A percentile compares a stretch with the other conserved stretches of the same genome.
Evolutionary conservation across 2,888 invertebrate species (phyloP).

Genomic region (Drosophila pseudotalamancana): DNA sequence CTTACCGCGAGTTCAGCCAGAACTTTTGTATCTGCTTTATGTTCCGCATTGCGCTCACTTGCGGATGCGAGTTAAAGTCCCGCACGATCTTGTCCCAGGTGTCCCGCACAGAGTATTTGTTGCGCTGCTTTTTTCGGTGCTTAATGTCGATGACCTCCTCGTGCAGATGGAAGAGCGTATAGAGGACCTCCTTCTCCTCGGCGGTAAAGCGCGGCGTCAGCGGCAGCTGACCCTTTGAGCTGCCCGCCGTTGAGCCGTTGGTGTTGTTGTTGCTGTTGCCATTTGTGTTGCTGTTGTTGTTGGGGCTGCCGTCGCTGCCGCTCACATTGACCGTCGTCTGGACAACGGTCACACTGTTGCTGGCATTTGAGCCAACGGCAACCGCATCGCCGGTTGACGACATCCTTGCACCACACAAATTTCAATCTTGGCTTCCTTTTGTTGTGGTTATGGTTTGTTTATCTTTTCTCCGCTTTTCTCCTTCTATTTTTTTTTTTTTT

Average conservation of each 20-base stretch:
- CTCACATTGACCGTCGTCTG: constrained; percentile 42
- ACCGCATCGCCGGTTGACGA: constrained; percentile 51
- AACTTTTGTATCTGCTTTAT: constrained; percentile 84
- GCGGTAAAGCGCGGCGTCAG: constrained; percentile 83
- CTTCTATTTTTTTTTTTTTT: constrained; percentile 3
- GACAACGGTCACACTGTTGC: constrained; percentile 24
- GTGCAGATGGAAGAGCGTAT: constrained; percentile 80
- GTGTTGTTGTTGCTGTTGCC: constrained; percentile 18
- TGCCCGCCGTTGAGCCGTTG: constrained; percentile 32
- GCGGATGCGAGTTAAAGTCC: constrained; percentile 82
- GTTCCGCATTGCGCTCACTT: constrained; percentile 80
- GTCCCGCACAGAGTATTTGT: constrained; percentile 82
- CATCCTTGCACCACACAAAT: constrained; percentile 26
- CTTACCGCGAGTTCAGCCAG: constrained; percentile 84
- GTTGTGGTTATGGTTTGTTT: not conserved
- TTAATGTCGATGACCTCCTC: constrained; percentile 84
- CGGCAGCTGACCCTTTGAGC: constrained; percentile 61
- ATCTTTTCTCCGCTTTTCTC: not conserved
- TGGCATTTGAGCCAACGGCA: constrained; percentile 36
- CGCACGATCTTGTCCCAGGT: constrained; percentile 83
- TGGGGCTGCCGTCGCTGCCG: constrained; percentile 26
- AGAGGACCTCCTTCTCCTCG: constrained; percentile 83
- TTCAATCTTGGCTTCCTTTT: not conserved
- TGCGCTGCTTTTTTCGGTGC: constrained; percentile 81
- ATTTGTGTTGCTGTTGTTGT: constrained; percentile 18